Base-by-base conservation (phyloP, 2,797 vertebrate genomes). In the Babyrousa celebensis region DNA sequence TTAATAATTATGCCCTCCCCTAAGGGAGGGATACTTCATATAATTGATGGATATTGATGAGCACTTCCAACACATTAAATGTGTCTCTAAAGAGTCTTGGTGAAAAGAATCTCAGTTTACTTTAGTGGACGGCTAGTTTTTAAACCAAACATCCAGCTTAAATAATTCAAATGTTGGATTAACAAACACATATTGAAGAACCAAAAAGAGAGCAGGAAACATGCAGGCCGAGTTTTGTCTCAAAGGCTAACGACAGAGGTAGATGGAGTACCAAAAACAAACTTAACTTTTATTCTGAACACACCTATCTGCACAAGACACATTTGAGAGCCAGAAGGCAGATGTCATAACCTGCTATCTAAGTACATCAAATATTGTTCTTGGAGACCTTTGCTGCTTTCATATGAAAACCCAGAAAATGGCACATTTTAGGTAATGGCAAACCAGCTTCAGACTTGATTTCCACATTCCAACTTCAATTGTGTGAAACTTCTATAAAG, bases 141-240 rank as follows among this genome's bases (percentile, higher is more conserved):
- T 71, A 89, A 90, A 88, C 48, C 43, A 85, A 86, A 83, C 16
- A 62, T 60, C 12, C 25, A 62, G 0, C 36, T 94, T 65, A 87
- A 79, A 87, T 79, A 92, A 70, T 88, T 70, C 79, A 90, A 87
- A 75, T 58, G 5, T 85, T 83, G 48, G 2, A n/a, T 87, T 92
- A 78, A 16, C 20, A 65, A 91, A 27, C 21, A 20, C 10, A 36
- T 23, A 75, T 1, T 54, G 5, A 88, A 54, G 36, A 83, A 58
- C 20, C 18, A 70, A 56, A 84, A 79, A 58, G 6, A 79, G 11
- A 75, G 3, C 3, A 77, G 65, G 32, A 86, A 58, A 75, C 48
- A 67, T 62, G 0, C 6, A 67, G 56, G 21, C 8, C 21, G 85
- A 75, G 9, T 56, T 89, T 62, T 70, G n/a, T 11, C 48, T 89